Conservation (phyloP, 1,140 invertebrate genomes). For the Halyomorpha halys region DNA sequence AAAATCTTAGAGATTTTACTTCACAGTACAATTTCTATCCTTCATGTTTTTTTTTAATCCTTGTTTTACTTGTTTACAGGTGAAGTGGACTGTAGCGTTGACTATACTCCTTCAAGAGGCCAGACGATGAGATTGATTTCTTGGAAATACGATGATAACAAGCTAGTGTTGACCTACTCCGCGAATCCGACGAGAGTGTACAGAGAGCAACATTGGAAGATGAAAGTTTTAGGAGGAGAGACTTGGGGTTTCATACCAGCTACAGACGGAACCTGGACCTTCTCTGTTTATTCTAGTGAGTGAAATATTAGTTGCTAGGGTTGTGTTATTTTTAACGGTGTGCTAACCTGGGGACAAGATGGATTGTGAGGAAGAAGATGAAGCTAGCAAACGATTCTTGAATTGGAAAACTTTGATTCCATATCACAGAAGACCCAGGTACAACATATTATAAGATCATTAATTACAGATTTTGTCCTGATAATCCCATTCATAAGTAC, state of each 20-base stretch:
- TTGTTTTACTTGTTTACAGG: neutral
- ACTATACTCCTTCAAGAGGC: neutral
- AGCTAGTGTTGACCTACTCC: neutral
- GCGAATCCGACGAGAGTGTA: neutral
- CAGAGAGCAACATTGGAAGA: neutral
- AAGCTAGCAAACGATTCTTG: too few species aligned
- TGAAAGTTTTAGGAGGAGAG: slow-evolving; percentile 4
- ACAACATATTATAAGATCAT: too few species aligned
- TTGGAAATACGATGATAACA: neutral
- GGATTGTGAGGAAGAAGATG: too few species aligned
- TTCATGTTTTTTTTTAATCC: neutral
- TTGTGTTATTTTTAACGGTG: too few species aligned
- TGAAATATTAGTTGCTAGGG: too few species aligned
- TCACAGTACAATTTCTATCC: too few species aligned
- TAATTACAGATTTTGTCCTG: too few species aligned
- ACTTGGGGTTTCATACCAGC: slow-evolving; percentile 5
- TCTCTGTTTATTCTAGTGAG: slow-evolving; percentile 11
- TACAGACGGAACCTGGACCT: neutral
- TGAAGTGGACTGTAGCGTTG: neutral
- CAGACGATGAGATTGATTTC: neutral
- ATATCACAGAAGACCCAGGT: too few species aligned
- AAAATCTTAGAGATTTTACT: too few species aligned
- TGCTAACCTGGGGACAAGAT: too few species aligned
- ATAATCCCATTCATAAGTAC: too few species aligned
- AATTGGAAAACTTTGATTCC: too few species aligned